Conservation (phyloP, 2,797 vertebrate species). For the Pantherophis alleghaniensis region DNA sequence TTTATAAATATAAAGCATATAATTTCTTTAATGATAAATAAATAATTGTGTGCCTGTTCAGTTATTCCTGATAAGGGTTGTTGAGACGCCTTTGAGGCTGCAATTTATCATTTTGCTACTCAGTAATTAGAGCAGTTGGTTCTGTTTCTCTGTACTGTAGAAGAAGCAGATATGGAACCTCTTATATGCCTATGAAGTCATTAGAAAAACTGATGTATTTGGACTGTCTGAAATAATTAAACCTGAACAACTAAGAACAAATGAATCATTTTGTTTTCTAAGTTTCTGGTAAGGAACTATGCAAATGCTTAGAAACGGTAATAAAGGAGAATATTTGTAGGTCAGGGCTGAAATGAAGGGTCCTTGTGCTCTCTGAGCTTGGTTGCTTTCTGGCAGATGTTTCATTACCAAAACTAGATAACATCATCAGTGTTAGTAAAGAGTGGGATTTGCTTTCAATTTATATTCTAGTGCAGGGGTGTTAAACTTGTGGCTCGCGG, state of each 20-base stretch:
- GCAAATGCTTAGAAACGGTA: background rate
- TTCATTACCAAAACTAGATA: background rate
- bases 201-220: slow-evolving; percentile 55
- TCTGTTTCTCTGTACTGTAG: slow-evolving; percentile 35
- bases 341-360: background rate
- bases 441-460: background rate
- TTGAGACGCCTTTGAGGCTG: slow-evolving; percentile 56
- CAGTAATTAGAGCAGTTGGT: slow-evolving; percentile 53
- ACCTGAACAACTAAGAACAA: slow-evolving; percentile 35
- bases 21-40: slow-evolving; percentile 47
- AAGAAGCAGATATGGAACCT: slow-evolving; percentile 58
- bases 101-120: slow-evolving; percentile 59
- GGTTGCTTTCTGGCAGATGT: background rate
- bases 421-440: background rate
- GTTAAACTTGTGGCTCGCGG: too few species aligned
- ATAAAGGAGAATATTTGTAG: background rate
- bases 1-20: slow-evolving; percentile 56
- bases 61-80: slow-evolving; percentile 58
- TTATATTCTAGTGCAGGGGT: background rate
- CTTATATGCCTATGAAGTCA: slow-evolving; percentile 61
- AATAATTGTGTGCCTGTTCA: slow-evolving; percentile 48
- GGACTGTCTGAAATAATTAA: slow-evolving; percentile 46
- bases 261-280: slow-evolving; percentile 33
- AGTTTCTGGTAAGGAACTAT: background rate
- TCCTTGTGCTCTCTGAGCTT: background rate